Evolutionary conservation across 2,797 vertebrate species (phyloP), one percentile per base, ranked within the genome.

Genomic region (Luscinia luscinia): DNA sequence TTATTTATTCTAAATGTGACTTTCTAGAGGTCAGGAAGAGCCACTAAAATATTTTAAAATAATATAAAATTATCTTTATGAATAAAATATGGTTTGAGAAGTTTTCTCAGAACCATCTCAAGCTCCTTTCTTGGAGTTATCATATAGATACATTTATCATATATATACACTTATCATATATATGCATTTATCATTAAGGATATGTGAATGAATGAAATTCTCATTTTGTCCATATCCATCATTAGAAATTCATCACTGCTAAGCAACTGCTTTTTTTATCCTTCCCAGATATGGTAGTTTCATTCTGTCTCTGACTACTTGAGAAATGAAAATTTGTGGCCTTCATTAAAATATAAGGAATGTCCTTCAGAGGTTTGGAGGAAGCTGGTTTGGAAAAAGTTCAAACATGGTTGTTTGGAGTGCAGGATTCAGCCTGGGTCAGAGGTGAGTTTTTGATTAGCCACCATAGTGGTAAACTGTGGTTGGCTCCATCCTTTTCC

Each of bases 341-440:
- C 94, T 95, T 96, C 83, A 77, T 87, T 93, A 94, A 95, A 94
- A 96, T 96, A 74, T 90, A 70, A 90, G 77, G 95, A 96, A 96
- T 96, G 94, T 96, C 81, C 83, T 93, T 64, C 81, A 72, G 84
- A 89, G 77, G 87, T 70, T 86, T 77, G 85, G 77, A 95, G 87
- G 90, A 97, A 96, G 74, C 80, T 70, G 61, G 80, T 77, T 89
- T 94, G 95, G 90, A 94, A 89, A 70, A 85, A 52, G 70, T 94
- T 94, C 94, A 96, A 51, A 76, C 3, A 0, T 74, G 36, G 22
- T 74, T 93, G 48, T 84, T 94, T 64, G 52, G 45, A 79, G 41
- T 9, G 5, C 57, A 86, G 67, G 84, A 75, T 85, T 91, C 89
- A 87, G 89, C 3, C 1, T 0, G 11, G 69, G 92, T 91, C 92